Evolutionary conservation across 1,140 invertebrate genomes (phyloP), one percentile per base, ranked within the genome.

Genomic region (Heliothis virescens): DNA sequence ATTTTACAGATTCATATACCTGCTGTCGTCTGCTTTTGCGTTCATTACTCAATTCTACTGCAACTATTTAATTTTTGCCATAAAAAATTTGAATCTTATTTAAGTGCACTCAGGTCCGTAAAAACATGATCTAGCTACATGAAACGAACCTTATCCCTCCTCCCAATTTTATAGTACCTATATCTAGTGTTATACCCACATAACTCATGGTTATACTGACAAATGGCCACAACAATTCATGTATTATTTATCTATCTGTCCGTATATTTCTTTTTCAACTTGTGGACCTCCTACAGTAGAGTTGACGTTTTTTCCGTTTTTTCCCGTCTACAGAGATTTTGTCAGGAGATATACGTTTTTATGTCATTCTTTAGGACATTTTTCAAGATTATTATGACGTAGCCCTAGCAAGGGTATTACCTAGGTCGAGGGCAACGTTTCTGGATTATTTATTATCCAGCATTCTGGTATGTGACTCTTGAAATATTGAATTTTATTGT

Each of bases 371-470:
- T 9, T 5, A 41, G 52, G 41, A 59, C 63, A 76, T 76, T 80
- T 80, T 59, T 80, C 73, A 76, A 52, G 73, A 80, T 80, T 80
- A 80, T 80, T 80, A 80, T 76, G 72, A 80, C 62, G 13, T 76
- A 18, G 12, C 67, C 59, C 41, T 48, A 52, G 53, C 2, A 18
- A 2, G 29, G 52, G 34, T 74, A 59, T 59, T 74, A 47, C 57
- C 72, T 74, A 74, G 72, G 18, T 50, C 21, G 41, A 10, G 18
- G 34, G n/a, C 16, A 18, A 16, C 47, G 62, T 65, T 34, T 18
- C 21, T 12, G 55, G 34, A 48, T 74, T 60, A 59, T 74, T 47
- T 74, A 60, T 73, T 34, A 73, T 3, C n/a, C 4, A 53, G 2
- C 29, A 16, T 73, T 73, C 41, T 73, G 53, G 18, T 72, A 2